Base-by-base conservation (phyloP, 2,113 vertebrate species). In the Gopherus flavomarginatus region DNA sequence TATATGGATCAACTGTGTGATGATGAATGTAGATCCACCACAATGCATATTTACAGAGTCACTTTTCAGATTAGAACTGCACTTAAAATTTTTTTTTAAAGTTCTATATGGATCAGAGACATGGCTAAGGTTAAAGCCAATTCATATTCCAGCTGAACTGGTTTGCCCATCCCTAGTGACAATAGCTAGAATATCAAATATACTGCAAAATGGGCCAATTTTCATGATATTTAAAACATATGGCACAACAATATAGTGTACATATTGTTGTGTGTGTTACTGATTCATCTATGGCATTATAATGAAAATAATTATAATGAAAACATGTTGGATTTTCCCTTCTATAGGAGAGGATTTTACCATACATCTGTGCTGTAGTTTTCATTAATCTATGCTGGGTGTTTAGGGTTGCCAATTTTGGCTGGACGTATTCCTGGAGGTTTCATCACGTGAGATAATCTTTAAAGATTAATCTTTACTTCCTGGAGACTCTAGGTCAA, bases 211-310 rank as follows among this genome's bases (percentile, higher is more conserved):
- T 22, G 1, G 21, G 62, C 75, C 57, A 54, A 1, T 54, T 83
- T 78, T 10, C 38, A 29, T 94, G 88, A 95, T 97, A 94, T 97
- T 89, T 95, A 96, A 97, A 97, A 93, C 95, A 97, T 59, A 75
- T 91, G 94, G 96, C 83, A 80, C 53, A 1, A 75, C 69, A 13
- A 49, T 1, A 0, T 29, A 47, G 31, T 52, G 80, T 17, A 50
- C 14, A 3, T 92, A 17, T 75, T 96, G 62, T 90, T 92, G 92
- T 8, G 56, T 14, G 81, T 7, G 92, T 91, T 92, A 83, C 90
- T 35, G 87, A 91, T 96, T 88, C 0, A 8, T 50, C 8, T 44
- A 44, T 78, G 2, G 86, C 12, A n/a, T 83, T 88, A 62, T 7
- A 93, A 91, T 12, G 86, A 95, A 96, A 96, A 94, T 65, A n/a